Base-by-base conservation (phyloP, 2,888 invertebrate genomes). In the Chloroclystis v-ata region DNA sequence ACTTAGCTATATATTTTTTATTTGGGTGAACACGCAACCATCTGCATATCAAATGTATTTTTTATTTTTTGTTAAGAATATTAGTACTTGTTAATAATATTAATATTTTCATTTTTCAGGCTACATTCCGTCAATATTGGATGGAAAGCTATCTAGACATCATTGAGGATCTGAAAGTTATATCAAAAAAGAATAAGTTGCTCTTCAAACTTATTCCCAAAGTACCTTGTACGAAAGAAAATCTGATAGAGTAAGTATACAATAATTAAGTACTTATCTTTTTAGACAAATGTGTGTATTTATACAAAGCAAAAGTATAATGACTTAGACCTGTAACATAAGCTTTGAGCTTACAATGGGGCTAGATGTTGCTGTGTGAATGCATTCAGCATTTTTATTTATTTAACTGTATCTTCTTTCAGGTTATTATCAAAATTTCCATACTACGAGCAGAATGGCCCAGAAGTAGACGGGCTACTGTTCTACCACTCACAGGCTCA, bases 91-190 rank as follows among this genome's bases (percentile, higher is more conserved):
- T 4, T 28, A 9, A 12, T 33, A 26, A 13, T 33, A 10, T 50
- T 37, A n/a, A 2, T 47, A 32, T 41, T 9, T 14, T 38, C 33
- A 49, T 20, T 48, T 39, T 50, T 32, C 82, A 95, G 94, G 90
- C 94, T 6, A 93, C 94, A 61, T 96, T 96, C 69, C 90, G 98
- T 29, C 92, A 95, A 63, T 97, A 90, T 74, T 97, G 97, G 95
- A 65, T 97, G 42, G 85, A 90, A 48, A 89, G 92, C 0, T 93
- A 95, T 67, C 80, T 97, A 28, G 73, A 84, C 1, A 96, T 97
- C 69, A 78, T 72, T n/a, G 73, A 84, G 1, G 86, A 82, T 39
- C 59, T 92, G 1, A 58, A 68, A 37, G 62, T 62, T 16, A 52
- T 74, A 41, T 63, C 60, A 53, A 63, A 71, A 53, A 54, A 60